Conservation (phyloP, 2,797 vertebrate species). For the Cynopterus sphinx region DNA sequence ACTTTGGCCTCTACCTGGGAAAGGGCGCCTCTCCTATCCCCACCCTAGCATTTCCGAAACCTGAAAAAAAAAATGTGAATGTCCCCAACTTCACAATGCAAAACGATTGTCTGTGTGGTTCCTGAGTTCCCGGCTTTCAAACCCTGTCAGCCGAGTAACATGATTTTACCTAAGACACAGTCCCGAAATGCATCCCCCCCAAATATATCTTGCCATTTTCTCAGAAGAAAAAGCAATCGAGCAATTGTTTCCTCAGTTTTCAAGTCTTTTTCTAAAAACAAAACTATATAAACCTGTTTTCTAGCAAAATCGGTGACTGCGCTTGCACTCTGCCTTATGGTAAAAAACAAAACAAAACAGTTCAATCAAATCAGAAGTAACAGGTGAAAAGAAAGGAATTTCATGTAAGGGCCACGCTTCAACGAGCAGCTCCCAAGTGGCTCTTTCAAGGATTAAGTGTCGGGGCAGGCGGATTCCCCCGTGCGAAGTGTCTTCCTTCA, state of each 20-base stretch:
- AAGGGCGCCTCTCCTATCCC: not conserved
- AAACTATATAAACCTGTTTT: not conserved
- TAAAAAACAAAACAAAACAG: not conserved
- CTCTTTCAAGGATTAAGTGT: not conserved
- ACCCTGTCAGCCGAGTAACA: not conserved
- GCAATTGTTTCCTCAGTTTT: not conserved
- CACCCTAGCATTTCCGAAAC: not conserved
- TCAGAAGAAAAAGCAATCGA: not conserved
- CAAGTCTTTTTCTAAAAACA: slow-evolving; percentile 22
- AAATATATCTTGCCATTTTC: not conserved
- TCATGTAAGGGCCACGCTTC: not conserved
- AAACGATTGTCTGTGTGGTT: not conserved
- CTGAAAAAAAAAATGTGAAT: not conserved
- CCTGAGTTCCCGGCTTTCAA: not conserved
- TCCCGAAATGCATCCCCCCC: not conserved
- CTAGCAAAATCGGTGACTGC: not conserved
- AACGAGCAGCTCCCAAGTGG: fast-evolving
- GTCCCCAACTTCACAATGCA: not conserved
- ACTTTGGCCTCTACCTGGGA: not conserved
- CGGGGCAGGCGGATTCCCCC: not conserved
- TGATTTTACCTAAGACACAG: not conserved
- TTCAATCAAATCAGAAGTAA: not conserved
- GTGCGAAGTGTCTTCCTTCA: not conserved
- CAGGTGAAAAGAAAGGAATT: not conserved
- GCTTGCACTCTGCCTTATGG: not conserved